A percentile compares a stretch with the other conserved stretches of the same genome.
Evolutionary conservation across 2,888 invertebrate genomes (phyloP).

Genomic region (Acrocyrtus sp.): DNA sequence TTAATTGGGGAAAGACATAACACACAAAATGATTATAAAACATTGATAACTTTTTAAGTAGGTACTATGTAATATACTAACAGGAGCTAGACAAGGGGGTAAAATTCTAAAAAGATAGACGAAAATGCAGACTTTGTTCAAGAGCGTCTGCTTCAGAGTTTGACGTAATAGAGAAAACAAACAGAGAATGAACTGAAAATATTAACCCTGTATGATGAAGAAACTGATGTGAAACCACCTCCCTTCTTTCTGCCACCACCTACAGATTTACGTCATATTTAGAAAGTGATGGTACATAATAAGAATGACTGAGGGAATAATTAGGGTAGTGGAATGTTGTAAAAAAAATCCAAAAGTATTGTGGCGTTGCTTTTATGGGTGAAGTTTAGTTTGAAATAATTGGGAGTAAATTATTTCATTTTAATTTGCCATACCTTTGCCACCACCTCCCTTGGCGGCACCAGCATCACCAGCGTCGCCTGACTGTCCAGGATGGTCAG

Average conservation of each 20-base stretch:
- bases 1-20: too few relatives aligned
- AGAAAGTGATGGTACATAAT: neutral
- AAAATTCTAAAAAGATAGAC: neutral
- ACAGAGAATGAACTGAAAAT: neutral
- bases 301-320: neutral
- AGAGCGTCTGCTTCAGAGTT: too few relatives aligned
- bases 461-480: constrained; percentile 25
- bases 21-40: too few relatives aligned
- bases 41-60: too few relatives aligned
- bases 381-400: neutral
- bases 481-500: constrained; percentile 65
- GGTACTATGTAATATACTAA: neutral
- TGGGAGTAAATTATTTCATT: neutral
- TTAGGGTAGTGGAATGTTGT: neutral
- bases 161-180: constrained; percentile 5
- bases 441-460: constrained; percentile 22
- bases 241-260: constrained; percentile 95
- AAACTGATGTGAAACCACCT: constrained; percentile 99
- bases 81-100: neutral
- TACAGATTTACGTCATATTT: constrained; percentile 5
- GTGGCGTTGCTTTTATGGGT: too few relatives aligned
- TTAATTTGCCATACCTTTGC: constrained; percentile 28
- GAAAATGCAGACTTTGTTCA: constrained; percentile 23
- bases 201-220: constrained; percentile 92
- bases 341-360: neutral